Base-by-base conservation (phyloP, 1,140 invertebrate species). In the Orius laevigatus region DNA sequence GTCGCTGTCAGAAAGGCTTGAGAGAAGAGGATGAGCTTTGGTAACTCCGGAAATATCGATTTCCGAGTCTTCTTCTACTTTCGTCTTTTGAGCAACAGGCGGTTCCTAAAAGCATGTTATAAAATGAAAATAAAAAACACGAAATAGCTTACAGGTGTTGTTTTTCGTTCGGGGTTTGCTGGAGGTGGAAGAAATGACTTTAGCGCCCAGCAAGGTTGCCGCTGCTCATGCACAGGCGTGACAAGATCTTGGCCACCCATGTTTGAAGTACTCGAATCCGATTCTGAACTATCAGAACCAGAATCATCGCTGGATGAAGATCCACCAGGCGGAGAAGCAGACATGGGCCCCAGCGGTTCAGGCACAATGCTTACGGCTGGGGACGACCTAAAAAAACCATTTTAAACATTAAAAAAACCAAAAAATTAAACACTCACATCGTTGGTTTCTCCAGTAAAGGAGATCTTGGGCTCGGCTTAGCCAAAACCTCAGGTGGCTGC, bases 1-100 rank as follows among this genome's bases (percentile, higher is more conserved):
- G 36, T 58, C 57, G 11, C 54, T 56, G 19, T 58, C 57, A 10
- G 55, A 57, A n/a, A 58, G 20, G 43, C 52, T 55, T 20, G 57
- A 55, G 5, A 57, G 35, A n/a, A 55, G 35, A 14, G 50, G 50
- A 18, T 56, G 52, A 33, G 56, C 41, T 31, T 48, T 52, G 2
- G 40, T 15, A 34, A 43, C 46, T 20, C 43, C 41, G 19, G 40
- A 48, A n/a, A 51, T 16, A 14, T 47, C 51, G 10, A 55, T 14
- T 35, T 56, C 55, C n/a, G 36, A 51, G 31, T 53, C 55, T 35
- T 53, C 54, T 33, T 49, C 49, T n/a, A 15, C 14, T 40, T 51
- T 45, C 10, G 38, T 40, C 19, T 34, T 20, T 39, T 50, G 48
- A 32, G 32, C 49, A 20, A 39, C 18, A 10, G 14, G 15, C 20